Conservation (phyloP, 2,113 vertebrate species). For the Oplegnathus fasciatus region DNA sequence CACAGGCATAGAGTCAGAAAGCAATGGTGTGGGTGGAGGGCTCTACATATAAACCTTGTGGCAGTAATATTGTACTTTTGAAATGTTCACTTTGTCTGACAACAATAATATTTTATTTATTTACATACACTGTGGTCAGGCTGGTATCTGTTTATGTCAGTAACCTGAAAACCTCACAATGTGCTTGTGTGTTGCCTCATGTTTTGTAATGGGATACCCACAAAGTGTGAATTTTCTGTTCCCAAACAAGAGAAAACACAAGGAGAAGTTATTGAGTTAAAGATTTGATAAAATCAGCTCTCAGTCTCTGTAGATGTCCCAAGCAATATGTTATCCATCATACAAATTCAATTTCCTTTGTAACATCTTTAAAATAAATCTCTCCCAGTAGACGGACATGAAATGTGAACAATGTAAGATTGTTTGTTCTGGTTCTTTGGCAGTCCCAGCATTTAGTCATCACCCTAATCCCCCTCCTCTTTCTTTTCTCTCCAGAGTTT, state of each 20-base stretch:
- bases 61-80: neutral
- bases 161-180: neutral
- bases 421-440: constrained; percentile 24
- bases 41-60: neutral
- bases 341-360: constrained; percentile 32
- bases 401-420: constrained; percentile 39
- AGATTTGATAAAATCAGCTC: constrained; percentile 17
- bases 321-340: constrained; percentile 14
- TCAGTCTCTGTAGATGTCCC: constrained; percentile 13
- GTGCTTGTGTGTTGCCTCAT: neutral
- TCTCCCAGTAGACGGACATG: constrained; percentile 13
- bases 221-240: neutral
- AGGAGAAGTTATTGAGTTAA: neutral
- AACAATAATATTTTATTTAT: constrained; percentile 10
- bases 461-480: neutral
- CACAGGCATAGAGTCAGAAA: neutral
- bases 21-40: neutral
- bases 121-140: constrained; percentile 3
- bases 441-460: constrained; percentile 1
- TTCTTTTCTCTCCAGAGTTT: constrained; percentile 88
- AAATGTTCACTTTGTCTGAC: neutral
- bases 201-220: neutral
- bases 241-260: neutral
- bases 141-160: constrained; percentile 18
- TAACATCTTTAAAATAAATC: constrained; percentile 13